Base-by-base conservation (phyloP, 2,113 vertebrate genomes). In the Gobio gobio region DNA sequence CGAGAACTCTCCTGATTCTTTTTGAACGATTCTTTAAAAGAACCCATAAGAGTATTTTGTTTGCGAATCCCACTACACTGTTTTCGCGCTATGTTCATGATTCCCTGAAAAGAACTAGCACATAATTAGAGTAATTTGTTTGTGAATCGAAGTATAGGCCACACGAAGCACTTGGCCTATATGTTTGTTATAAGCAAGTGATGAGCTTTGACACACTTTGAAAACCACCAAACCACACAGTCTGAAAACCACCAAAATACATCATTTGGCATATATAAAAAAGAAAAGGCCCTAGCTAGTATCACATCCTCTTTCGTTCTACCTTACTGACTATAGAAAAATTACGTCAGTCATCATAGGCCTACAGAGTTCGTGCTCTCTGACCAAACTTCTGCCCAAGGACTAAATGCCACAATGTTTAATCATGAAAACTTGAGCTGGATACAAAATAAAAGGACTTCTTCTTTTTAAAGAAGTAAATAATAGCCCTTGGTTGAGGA, bases 291-390 rank as follows among this genome's bases (percentile, higher is more conserved):
- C 9, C 1, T 26, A 5, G 20, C 2, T 26, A 29, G 78, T 64
- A 64, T 80, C 78, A 64, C 8, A 64, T 80, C 78, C 9, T 64
- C 78, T 80, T 80, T 80, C 2, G 16, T 24, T 47, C n/a, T 73
- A n/a, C 10, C 20, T 9, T 59, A 45, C 22, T 14, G 33, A 4
- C 14, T 2, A 29, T 1, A 10, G 29, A 40, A 3, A n/a, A 36
- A 59, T 80, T n/a, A 47, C 9, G 43, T 63, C 14, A 63, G 22
- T 63, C 29, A 40, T n/a, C n/a, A n/a, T n/a, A n/a, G n/a, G n/a
- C n/a, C n/a, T 40, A 9, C 9, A 16, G 20, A 59, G 54, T 6
- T 47, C 70, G 45, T 14, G 43, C 40, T 73, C 43, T 8, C 70
- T 14, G n/a, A 26, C 12, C 5, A 43, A 73, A 47, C 22, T 72